These are phyloP conservation scores for Metallyticus violacea DNA, from an alignment of 2,888 invertebrate species.

Conservation along the genomic window DNA sequence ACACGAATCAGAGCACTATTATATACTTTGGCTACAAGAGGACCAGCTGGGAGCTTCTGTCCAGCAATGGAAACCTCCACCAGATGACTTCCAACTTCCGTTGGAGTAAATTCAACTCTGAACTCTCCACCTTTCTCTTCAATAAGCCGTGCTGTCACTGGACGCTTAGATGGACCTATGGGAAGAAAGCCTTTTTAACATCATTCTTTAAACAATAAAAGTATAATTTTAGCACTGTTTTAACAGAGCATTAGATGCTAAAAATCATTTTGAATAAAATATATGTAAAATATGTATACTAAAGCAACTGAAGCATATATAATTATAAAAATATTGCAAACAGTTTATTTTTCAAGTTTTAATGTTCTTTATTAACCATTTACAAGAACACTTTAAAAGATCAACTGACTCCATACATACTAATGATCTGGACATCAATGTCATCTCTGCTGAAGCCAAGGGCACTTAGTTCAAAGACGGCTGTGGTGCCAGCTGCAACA, in stretches of 20 bases:
- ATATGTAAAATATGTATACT: no score
- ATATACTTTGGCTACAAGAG: slow-evolving; percentile 91
- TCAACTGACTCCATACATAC: slow-evolving; percentile 44
- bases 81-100: slow-evolving; percentile 91
- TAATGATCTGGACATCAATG: slow-evolving; percentile 54
- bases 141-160: slow-evolving; percentile 76
- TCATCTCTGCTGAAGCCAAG: slow-evolving; percentile 56
- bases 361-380: no score
- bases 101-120: slow-evolving; percentile 88
- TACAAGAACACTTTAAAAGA: neutral
- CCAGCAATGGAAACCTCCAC: slow-evolving; percentile 89
- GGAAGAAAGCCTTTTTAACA: no score
- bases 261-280: no score
- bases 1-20: slow-evolving; percentile 92
- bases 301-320: no score
- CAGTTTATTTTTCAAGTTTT: no score
- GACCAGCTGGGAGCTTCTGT: slow-evolving; percentile 84
- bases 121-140: slow-evolving; percentile 78
- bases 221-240: no score
- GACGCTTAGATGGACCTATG: slow-evolving; percentile 78
- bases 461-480: slow-evolving; percentile 85
- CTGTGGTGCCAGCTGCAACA: slow-evolving; percentile 85
- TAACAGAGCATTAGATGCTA: no score
- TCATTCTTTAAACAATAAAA: no score
- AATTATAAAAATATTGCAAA: no score